Base-by-base conservation (phyloP, 2,113 vertebrate genomes). In the Aix galericulata region DNA sequence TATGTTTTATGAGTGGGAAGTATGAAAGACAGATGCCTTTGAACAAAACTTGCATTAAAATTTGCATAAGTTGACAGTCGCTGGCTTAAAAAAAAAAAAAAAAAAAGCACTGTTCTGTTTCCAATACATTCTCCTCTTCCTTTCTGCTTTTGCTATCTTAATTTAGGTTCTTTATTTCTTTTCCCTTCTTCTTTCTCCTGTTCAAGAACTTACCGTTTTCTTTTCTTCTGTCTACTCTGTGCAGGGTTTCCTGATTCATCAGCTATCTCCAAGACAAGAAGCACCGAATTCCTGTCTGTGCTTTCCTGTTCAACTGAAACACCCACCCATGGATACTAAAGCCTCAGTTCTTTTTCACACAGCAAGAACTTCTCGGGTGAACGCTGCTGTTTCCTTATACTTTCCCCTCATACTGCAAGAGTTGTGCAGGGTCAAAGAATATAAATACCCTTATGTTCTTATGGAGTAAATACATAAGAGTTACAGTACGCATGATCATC, bases 111-210 rank as follows among this genome's bases (percentile, higher is more conserved):
- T 0, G 2, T 73, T 92, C 34, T 0, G 2, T 73, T 92, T 82
- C 23, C 36, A 76, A 36, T 53, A 60, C 5, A 83, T 62, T 92
- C 66, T 9, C 74, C 27, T 7, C 88, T 36, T 91, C 84, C 36
- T 17, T 89, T 93, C n/a, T 78, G n/a, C 46, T 81, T 88, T 86
- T 69, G 64, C 50, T 66, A 44, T 86, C 29, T 74, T 90, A 40
- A 77, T 62, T 71, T 77, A n/a, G 8, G 18, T 76, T 40, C 20
- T 48, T 21, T 22, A 48, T 81, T 29, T 8, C 50, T 67, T 60
- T 53, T 46, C 46, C 36, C 7, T 29, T 18, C 0, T 8, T 20
- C 6, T 20, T 8, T 5, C 1, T 13, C 13, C 26, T 48, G 38
- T 67, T 81, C 44, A 72, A 71, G 14, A 55, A 3, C 3, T 34